Evolutionary conservation across 2,888 invertebrate species (phyloP).

Genomic region (Andrena camellia): DNA sequence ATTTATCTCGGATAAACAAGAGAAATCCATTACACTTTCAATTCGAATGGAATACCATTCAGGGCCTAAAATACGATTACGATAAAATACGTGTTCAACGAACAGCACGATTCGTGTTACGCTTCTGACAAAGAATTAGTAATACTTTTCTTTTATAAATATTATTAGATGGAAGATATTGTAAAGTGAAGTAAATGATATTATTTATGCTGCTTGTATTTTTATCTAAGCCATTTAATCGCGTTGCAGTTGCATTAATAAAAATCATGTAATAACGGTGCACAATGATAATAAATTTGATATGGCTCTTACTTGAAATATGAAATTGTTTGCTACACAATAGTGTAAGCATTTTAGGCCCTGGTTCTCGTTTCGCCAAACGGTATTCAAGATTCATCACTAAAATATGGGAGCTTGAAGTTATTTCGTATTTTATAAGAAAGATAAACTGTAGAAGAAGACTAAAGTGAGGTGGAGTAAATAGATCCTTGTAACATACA

Average conservation of each 20-base stretch:
- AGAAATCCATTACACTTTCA: background rate
- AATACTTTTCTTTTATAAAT: background rate
- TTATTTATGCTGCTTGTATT: conserved; percentile 2
- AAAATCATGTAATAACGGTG: conserved; percentile 6
- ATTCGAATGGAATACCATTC: conserved; percentile 11
- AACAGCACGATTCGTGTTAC: background rate
- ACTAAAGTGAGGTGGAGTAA: background rate
- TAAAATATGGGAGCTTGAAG: conserved; percentile 25
- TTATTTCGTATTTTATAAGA: background rate
- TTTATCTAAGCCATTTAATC: conserved; percentile 5
- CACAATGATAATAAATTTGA: conserved; percentile 16
- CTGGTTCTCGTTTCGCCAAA: conserved; percentile 1
- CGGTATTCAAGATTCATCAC: background rate
- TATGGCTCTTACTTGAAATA: background rate
- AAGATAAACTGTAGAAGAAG: background rate
- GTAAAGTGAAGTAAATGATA: background rate
- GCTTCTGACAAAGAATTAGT: background rate
- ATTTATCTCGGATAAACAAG: background rate
- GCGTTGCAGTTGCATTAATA: background rate
- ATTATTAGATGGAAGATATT: background rate
- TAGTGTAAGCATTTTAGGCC: conserved; percentile 15
- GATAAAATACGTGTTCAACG: background rate
- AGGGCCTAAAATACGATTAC: conserved; percentile 12
- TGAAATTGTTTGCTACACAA: background rate
- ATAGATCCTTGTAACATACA: background rate